These are phyloP conservation scores for Recurvirostra avosetta DNA, from an alignment of 2,113 vertebrate genomes.

Conservation along the genomic window DNA sequence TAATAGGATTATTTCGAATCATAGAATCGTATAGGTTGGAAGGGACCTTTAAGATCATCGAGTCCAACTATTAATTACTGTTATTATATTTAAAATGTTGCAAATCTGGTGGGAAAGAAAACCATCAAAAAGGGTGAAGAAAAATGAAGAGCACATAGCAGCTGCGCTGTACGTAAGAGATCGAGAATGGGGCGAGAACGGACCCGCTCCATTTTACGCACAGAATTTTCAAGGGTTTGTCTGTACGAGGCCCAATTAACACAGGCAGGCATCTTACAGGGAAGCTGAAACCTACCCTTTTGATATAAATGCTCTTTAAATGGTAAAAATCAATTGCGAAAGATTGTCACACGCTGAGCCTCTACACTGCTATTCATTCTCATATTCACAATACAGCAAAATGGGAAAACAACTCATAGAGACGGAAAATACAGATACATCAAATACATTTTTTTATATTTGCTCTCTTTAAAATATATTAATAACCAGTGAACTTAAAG, in stretches of 20 bases:
- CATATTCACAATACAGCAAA: neutral
- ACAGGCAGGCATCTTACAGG: neutral
- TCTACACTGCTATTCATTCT: neutral
- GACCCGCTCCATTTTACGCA: neutral
- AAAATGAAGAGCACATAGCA: neutral
- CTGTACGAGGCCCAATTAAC: neutral
- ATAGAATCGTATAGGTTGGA: neutral
- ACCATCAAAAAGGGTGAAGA: neutral
- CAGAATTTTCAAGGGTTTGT: neutral
- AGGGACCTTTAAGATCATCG: neutral
- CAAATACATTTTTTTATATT: neutral
- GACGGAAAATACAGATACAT: neutral
- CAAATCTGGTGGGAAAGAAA: neutral
- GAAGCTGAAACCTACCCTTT: neutral
- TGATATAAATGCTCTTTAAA: neutral
- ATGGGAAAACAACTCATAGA: neutral
- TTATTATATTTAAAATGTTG: neutral
- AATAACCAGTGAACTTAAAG: neutral
- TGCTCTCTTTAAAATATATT: neutral
- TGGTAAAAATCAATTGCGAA: neutral
- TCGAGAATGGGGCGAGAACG: neutral
- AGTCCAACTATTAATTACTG: neutral
- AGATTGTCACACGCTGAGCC: neutral
- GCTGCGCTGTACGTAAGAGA: neutral
- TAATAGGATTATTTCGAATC: neutral